Evolutionary conservation across 2,113 vertebrate species (phyloP), one percentile per base, ranked within the genome.

Genomic region (Acrocephalus kingi): DNA sequence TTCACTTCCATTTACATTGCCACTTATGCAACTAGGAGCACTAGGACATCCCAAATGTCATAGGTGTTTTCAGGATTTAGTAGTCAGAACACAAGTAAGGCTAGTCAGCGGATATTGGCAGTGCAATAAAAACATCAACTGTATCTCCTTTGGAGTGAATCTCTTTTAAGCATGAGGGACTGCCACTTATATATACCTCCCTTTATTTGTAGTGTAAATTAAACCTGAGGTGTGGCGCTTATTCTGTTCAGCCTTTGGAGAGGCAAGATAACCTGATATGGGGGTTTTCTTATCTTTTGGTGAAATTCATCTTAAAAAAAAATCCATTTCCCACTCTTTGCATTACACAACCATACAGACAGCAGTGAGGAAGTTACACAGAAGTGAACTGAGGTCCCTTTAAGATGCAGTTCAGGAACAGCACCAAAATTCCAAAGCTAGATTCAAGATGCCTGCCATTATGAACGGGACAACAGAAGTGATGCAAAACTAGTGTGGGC

Each of bases 201-300:
- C 11, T 78, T 84, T 84, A 74, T 71, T 94, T 91, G 52, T 24
- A 39, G 16, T 11, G 12, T 46, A 73, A 91, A 94, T 72, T 59
- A 72, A 89, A 74, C 11, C 43, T 58, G 25, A 67, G 22, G 9
- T 80, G 27, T 67, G 43, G 18, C 20, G 81, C 7, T 77, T 24
- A n/a, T 84, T 81, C 55, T 84, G 7, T 51, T 84, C 46, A 48
- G 54, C 17, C 24, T 83, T 68, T 13, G 6, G 19, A 79, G 8
- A 62, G 11, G 17, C 4, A 59, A 78, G 37, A 10, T 66, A 67
- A 67, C 9, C 7, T 49, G 25, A 56, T 11, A 16, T 6, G 19
- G 2, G 0, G 0, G 9, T n/a, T 6, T 45, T 67, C 75, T 61
- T 21, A 23, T 45, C 24, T 81, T 74, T 71, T 2, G 0, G 23